Evolutionary conservation across 2,113 vertebrate species (phyloP).

Genomic region (Sceloporus undulatus): DNA sequence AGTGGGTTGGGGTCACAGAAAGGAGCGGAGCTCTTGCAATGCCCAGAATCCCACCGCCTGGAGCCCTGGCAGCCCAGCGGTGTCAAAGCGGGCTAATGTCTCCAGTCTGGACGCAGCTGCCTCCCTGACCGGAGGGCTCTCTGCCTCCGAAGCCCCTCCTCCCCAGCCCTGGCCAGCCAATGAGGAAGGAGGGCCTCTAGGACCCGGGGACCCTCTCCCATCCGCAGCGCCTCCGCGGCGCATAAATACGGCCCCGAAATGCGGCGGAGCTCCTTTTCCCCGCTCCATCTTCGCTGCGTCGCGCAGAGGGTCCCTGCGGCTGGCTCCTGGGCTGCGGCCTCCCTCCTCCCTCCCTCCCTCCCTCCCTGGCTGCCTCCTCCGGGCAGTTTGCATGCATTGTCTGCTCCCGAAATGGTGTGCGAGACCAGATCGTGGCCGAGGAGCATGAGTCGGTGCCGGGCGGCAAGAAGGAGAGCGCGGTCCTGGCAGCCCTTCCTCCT

Average conservation of each 20-base stretch:
- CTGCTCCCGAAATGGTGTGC: constrained; percentile 97
- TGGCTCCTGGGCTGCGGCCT: constrained; percentile 43
- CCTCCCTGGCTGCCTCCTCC: constrained; percentile 42
- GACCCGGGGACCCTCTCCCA: constrained; percentile 80
- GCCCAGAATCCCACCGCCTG: too few relatives aligned
- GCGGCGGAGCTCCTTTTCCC: constrained; percentile 86
- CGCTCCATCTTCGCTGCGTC: constrained; percentile 51
- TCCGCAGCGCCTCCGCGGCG: constrained; percentile 79
- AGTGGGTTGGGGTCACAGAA: too few relatives aligned
- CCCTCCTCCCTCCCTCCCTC: constrained; percentile 20
- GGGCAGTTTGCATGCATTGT: constrained; percentile 96
- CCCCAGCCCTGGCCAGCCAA: too few relatives aligned
- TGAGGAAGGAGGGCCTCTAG: too few relatives aligned
- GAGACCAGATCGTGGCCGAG: constrained; percentile 97
- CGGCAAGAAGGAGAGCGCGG: too few relatives aligned
- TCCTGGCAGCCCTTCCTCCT: too few relatives aligned
- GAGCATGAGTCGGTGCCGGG: constrained; percentile 82
- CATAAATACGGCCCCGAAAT: constrained; percentile 90
- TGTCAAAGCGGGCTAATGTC: too few relatives aligned
- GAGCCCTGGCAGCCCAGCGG: too few relatives aligned
- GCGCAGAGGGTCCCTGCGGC: background rate
- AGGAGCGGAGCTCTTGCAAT: too few relatives aligned
- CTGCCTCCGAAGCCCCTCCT: too few relatives aligned
- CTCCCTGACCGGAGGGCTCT: too few relatives aligned
- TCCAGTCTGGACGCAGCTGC: too few relatives aligned